These are phyloP conservation scores for Onchidella celtica DNA, from an alignment of 2,888 invertebrate species.

Conservation along the genomic window DNA sequence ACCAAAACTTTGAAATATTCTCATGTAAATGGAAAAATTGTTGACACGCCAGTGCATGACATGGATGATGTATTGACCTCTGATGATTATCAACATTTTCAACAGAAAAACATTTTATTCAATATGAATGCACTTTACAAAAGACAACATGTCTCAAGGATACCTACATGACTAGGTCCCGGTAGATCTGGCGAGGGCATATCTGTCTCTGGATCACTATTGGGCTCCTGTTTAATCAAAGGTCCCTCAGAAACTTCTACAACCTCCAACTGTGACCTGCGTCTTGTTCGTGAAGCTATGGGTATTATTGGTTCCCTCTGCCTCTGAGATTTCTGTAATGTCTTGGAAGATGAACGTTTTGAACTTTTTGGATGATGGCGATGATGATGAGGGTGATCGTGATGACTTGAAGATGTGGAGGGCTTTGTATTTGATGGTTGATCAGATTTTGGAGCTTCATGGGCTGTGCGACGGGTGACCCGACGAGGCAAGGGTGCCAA, in stretches of 20 bases:
- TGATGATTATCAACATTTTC: too few relatives aligned
- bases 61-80: too few relatives aligned
- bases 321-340: constrained; percentile 4
- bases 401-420: background rate
- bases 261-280: constrained; percentile 36
- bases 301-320: constrained; percentile 28
- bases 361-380: background rate
- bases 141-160: too few relatives aligned
- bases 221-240: constrained; percentile 44
- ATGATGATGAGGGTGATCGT: too few relatives aligned
- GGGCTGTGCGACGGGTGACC: constrained; percentile 38
- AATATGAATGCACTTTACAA: too few relatives aligned
- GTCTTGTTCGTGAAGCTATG: constrained; percentile 46
- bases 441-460: constrained; percentile 29
- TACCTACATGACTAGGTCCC: constrained; percentile 36
- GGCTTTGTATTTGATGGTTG: background rate
- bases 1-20: too few relatives aligned
- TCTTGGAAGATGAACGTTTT: constrained; percentile 18
- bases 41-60: too few relatives aligned
- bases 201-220: constrained; percentile 40
- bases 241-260: constrained; percentile 31
- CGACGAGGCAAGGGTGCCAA: constrained; percentile 28
- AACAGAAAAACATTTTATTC: too few relatives aligned
- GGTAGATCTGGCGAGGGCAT: constrained; percentile 5
- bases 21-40: too few relatives aligned